Evolutionary conservation across 2,888 invertebrate species (phyloP), one percentile per base, ranked within the genome.

Genomic region (Drosophila macrospina): DNA sequence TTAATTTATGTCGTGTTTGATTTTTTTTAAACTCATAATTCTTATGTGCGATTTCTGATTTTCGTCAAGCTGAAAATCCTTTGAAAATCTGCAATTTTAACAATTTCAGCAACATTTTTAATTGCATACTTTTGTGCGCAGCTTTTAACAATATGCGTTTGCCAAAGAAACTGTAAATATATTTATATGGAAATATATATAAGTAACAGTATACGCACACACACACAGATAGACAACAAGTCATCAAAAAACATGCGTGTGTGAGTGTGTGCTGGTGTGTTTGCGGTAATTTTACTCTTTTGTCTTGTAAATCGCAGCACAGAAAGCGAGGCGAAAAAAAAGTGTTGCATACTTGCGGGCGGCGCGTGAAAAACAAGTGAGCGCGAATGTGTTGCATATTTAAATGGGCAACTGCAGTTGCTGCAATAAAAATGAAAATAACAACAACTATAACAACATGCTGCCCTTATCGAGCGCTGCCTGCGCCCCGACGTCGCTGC

Each of bases 291-390:
- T 72, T 72, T 32, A 47, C 55, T 42, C 73, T 77, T 77, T 77
- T 74, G 74, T 77, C 78, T 77, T 77, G 62, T 63, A 55, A 63
- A 77, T 57, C 45, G 74, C 63, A 50, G 41, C 34, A 15, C 42
- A 71, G 75, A 72, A 67, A 67, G 37, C 5, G 6, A 48, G 15
- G 16, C 13, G 16, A 70, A 81, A 26, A 70, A 81, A 84, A 74
- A 76, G 36, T 74, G 70, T 69, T 67, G 89, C 85, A 85, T 89
- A 82, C 77, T 87, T 82, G 86, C 71, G 69, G 75, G 89, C 62
- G 73, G 63, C 63, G 63, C 59, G 50, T 56, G 45, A 60, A 66
- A 74, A 71, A 69, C 45, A 63, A 44, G 36, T 47, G 60, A 57
- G 36, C 48, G 52, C 64, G 64, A 80, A 65, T 60, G 55, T 77